Conservation (phyloP, 2,888 invertebrate species). For the Diaperis boleti region DNA sequence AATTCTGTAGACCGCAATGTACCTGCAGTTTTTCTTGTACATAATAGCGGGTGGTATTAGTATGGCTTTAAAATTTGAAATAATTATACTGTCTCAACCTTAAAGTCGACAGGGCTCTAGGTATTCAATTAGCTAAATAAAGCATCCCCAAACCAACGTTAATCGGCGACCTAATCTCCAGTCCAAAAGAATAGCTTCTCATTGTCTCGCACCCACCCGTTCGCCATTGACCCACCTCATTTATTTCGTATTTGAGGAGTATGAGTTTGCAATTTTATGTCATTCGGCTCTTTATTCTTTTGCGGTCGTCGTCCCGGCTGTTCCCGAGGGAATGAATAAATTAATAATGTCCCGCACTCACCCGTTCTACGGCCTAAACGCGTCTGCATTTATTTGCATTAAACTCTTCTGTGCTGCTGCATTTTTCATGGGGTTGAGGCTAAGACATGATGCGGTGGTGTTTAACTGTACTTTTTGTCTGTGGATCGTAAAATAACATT, state of each 20-base stretch:
- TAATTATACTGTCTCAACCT: too few relatives aligned
- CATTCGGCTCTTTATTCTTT: constrained; percentile 55
- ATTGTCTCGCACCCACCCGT: constrained; percentile 3
- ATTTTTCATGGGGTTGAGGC: constrained; percentile 38
- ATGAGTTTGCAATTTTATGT: constrained; percentile 53
- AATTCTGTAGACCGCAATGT: too few relatives aligned
- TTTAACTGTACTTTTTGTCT: constrained; percentile 14
- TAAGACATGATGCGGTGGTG: constrained; percentile 16
- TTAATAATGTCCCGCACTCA: constrained; percentile 58
- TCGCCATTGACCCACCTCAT: constrained; percentile 37
- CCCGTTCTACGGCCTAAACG: constrained; percentile 54
- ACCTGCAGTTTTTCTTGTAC: too few relatives aligned
- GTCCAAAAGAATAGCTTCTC: background rate
- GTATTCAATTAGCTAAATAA: too few relatives aligned
- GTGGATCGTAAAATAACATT: background rate
- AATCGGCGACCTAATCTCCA: background rate
- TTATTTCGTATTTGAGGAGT: constrained; percentile 55
- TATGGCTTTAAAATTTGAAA: too few relatives aligned
- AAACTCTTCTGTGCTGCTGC: constrained; percentile 49
- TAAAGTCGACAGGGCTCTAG: too few relatives aligned
- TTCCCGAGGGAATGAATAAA: constrained; percentile 59
- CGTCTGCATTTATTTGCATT: constrained; percentile 60
- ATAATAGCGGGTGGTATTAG: too few relatives aligned
- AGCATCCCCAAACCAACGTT: too few relatives aligned
- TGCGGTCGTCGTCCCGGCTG: constrained; percentile 55